These are phyloP conservation scores for Fregetta grallaria DNA, from an alignment of 2,113 vertebrate genomes.

Conservation along the genomic window DNA sequence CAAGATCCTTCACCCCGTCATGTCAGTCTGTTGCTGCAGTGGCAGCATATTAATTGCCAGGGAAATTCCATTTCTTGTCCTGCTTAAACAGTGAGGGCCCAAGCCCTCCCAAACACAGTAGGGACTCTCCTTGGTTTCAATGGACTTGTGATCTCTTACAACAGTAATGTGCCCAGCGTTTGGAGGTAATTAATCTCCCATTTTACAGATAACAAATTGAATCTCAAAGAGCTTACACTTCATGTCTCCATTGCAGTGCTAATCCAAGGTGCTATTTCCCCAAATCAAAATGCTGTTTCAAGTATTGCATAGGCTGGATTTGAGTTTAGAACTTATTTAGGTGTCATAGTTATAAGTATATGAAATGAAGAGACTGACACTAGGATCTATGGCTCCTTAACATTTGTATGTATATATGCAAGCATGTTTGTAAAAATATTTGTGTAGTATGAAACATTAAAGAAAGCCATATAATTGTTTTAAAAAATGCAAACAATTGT, in stretches of 20 bases:
- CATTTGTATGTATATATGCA: background rate
- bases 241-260: background rate
- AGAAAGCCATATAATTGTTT: background rate
- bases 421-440: background rate
- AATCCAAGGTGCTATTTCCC: background rate
- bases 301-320: background rate
- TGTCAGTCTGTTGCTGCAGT: background rate
- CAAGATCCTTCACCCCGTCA: background rate
- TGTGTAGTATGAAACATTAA: background rate
- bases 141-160: background rate
- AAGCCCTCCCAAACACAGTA: background rate
- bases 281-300: background rate
- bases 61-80: background rate
- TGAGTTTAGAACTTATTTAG: background rate
- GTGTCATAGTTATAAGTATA: background rate
- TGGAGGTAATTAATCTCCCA: background rate
- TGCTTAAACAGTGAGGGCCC: background rate
- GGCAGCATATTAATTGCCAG: background rate
- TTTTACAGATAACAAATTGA: background rate
- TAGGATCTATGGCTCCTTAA: background rate
- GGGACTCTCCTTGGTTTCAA: background rate
- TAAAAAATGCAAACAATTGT: background rate
- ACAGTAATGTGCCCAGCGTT: background rate
- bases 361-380: background rate
- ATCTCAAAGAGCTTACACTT: background rate